A percentile compares a stretch with the other conserved stretches of the same genome.
Conservation (phyloP, 2,888 invertebrate genomes). For the Rotaria sp. region DNA sequence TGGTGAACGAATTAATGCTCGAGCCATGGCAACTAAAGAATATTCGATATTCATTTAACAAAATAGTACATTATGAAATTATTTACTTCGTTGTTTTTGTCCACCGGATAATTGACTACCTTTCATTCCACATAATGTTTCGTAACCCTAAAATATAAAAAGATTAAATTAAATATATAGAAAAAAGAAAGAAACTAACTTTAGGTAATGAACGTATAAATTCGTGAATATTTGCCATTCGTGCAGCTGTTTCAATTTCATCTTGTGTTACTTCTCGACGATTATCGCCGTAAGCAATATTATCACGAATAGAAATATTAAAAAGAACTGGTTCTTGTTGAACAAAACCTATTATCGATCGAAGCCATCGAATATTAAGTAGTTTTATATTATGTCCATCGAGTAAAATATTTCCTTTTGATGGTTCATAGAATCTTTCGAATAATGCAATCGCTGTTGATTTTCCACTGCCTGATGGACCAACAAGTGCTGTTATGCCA, state of each 20-base stretch:
- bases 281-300: conserved; percentile 39
- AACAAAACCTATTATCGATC: conserved; percentile 35
- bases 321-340: conserved; percentile 40
- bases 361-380: conserved; percentile 34
- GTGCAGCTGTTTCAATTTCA: conserved; percentile 32
- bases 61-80: neutral
- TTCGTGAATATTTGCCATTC: conserved; percentile 39
- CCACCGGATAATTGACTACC: conserved; percentile 35
- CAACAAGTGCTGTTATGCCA: conserved; percentile 21
- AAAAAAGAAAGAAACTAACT: neutral
- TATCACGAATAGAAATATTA: conserved; percentile 33
- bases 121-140: conserved; percentile 26
- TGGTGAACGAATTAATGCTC: conserved; percentile 32
- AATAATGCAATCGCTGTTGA: conserved; percentile 49
- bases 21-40: conserved; percentile 1
- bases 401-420: conserved; percentile 35
- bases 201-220: conserved; percentile 28
- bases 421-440: conserved; percentile 51
- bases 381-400: conserved; percentile 26
- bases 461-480: conserved; percentile 51
- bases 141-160: conserved; percentile 29
- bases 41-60: neutral
- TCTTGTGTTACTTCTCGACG: neutral
- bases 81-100: conserved; percentile 32
- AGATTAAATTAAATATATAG: no score